phyloP scores from a whole-genome alignment of 1,140 invertebrate species.

The Fopius arisanus region DNA sequence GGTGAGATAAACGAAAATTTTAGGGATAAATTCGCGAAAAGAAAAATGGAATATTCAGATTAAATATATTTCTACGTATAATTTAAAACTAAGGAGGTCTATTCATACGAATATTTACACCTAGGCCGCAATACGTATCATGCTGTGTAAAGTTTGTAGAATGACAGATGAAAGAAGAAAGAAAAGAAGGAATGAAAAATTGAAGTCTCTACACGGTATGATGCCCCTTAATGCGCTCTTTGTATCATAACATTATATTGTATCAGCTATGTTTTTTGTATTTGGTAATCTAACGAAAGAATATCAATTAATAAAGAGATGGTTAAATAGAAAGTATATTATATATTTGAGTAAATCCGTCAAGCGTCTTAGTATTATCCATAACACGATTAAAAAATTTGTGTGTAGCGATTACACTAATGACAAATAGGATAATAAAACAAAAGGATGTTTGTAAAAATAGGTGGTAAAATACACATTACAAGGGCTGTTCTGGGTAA shows the following conservation, averaged over 20 bases:
- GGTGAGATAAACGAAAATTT: neutral
- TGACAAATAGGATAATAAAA: slow-evolving; percentile 35
- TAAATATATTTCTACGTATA: slow-evolving; percentile 62
- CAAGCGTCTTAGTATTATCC: slow-evolving; percentile 60
- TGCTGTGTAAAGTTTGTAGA: slow-evolving; percentile 49
- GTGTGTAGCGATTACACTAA: slow-evolving; percentile 44
- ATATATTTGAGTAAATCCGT: slow-evolving; percentile 62
- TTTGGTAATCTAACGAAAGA: slow-evolving; percentile 60
- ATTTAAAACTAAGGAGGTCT: slow-evolving; percentile 49
- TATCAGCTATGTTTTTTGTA: slow-evolving; percentile 63
- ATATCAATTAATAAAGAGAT: slow-evolving; percentile 36
- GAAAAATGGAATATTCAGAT: slow-evolving; percentile 57
- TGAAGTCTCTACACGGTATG: slow-evolving; percentile 24
- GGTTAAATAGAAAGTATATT: slow-evolving; percentile 43
- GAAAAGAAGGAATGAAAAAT: neutral
- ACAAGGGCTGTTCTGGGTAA: slow-evolving; percentile 54
- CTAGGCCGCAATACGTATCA: slow-evolving; percentile 48
- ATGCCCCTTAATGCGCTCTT: slow-evolving; percentile 17
- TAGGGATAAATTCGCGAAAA: slow-evolving; percentile 16
- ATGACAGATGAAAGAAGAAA: neutral
- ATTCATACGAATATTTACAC: slow-evolving; percentile 50
- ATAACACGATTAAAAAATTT: slow-evolving; percentile 43
- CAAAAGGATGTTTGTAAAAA: slow-evolving; percentile 32
- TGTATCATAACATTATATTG: slow-evolving; percentile 46
- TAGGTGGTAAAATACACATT: slow-evolving; percentile 15